Conservation (phyloP, 2,797 vertebrate genomes). For the Anabas testudineus region DNA sequence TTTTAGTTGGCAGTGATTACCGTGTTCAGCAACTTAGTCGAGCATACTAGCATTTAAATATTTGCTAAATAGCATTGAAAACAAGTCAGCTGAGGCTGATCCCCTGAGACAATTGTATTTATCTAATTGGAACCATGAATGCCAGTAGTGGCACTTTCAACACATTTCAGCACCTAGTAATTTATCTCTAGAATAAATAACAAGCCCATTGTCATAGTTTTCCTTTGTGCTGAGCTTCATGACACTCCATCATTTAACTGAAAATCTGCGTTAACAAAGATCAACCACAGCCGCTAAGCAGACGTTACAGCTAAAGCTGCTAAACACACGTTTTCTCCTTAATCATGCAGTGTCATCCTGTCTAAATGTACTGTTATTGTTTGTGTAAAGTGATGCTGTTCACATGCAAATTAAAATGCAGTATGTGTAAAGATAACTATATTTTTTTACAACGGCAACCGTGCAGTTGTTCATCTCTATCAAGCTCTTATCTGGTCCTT, state of each 20-base stretch:
- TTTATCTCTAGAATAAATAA: slow-evolving; percentile 2
- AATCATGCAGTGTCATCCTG: not conserved
- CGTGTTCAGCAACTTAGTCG: no score
- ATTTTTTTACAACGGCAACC: not conserved
- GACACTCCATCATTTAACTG: slow-evolving; percentile 4
- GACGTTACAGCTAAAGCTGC: not conserved
- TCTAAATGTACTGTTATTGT: not conserved
- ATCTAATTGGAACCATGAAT: no score
- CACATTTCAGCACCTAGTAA: slow-evolving; percentile 3
- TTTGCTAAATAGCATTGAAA: no score
- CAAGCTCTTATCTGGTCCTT: not conserved
- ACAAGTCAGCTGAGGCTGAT: no score
- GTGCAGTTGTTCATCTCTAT: not conserved
- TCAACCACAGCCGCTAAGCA: not conserved
- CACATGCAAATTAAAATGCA: not conserved
- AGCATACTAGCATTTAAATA: no score
- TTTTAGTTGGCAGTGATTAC: no score
- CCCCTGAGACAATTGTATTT: no score
- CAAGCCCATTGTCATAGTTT: not conserved
- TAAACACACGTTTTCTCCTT: not conserved
- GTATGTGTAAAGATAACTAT: not conserved
- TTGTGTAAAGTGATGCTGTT: not conserved
- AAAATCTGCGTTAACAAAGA: not conserved
- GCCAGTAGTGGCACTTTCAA: no score
- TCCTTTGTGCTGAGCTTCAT: slow-evolving; percentile 6